phyloP scores from a whole-genome alignment of 2,113 vertebrate species.

The Charina bottae region DNA sequence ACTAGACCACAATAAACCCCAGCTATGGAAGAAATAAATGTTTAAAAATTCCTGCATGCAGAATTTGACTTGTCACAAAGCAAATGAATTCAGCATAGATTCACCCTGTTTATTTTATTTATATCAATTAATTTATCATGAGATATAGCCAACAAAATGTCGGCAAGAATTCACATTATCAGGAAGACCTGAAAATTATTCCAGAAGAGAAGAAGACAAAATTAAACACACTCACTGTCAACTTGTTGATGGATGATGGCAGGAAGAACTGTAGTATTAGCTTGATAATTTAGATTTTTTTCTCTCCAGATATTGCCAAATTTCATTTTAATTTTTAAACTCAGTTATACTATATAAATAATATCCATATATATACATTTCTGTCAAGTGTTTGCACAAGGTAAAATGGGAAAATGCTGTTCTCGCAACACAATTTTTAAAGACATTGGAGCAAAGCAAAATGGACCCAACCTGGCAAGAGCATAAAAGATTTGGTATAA shows the following conservation, averaged over 20 bases:
- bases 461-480: not conserved
- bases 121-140: not conserved
- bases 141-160: conserved; percentile 8
- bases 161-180: not conserved
- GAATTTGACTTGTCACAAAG: not conserved
- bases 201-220: conserved; percentile 9
- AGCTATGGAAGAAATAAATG: not conserved
- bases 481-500: not conserved
- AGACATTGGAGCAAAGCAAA: conserved; percentile 45
- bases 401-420: conserved; percentile 20
- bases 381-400: conserved; percentile 32
- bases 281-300: not conserved
- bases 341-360: conserved; percentile 43
- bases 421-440: conserved; percentile 12
- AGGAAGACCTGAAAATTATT: conserved; percentile 16
- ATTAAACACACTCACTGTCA: not conserved
- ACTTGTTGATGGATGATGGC: not conserved
- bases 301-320: not conserved
- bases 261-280: conserved; percentile 3
- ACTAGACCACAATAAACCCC: not conserved
- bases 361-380: conserved; percentile 23
- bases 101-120: conserved; percentile 11
- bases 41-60: not conserved
- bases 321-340: conserved; percentile 3
- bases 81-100: conserved; percentile 13